Percentiles rank a stretch among this genome's conserved stretches.
Conservation (phyloP, 1,140 invertebrate species). For the Trissolcus basalis region DNA sequence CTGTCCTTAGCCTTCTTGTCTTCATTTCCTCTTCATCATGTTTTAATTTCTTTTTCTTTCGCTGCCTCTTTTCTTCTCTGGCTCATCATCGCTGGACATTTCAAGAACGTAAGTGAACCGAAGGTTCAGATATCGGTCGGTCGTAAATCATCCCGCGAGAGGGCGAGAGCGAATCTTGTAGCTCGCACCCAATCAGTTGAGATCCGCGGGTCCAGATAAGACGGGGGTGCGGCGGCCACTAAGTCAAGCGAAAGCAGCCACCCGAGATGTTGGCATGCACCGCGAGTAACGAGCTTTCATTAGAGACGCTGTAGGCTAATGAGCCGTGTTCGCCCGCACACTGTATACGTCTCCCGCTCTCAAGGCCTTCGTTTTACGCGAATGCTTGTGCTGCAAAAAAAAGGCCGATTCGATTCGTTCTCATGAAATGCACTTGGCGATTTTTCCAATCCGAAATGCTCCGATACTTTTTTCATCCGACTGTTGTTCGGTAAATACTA, state of each 20-base stretch:
- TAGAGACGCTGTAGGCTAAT: slow-evolving; percentile 76
- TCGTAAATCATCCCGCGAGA: not conserved
- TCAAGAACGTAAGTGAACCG: no score
- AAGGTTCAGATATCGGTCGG: not conserved
- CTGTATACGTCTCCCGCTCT: no score
- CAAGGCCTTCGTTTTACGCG: slow-evolving; percentile 44
- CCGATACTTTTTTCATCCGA: no score
- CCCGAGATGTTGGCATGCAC: slow-evolving; percentile 64
- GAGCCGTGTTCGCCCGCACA: slow-evolving; percentile 70
- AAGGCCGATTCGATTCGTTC: slow-evolving; percentile 30
- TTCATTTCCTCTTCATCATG: not conserved
- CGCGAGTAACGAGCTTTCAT: slow-evolving; percentile 75
- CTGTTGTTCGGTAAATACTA: no score
- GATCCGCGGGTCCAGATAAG: slow-evolving; percentile 73
- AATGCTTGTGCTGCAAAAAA: slow-evolving; percentile 46
- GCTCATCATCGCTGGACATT: no score
- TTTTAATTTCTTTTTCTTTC: not conserved
- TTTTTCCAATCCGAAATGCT: no score
- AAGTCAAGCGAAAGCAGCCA: slow-evolving; percentile 59
- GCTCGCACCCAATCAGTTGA: slow-evolving; percentile 75
- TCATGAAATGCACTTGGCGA: slow-evolving; percentile 44
- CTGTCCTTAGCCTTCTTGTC: not conserved
- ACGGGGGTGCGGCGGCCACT: slow-evolving; percentile 51
- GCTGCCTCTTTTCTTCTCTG: no score
- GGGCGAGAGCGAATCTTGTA: slow-evolving; percentile 70